These are phyloP conservation scores for Nemotelus nigrinus DNA, from an alignment of 2,888 invertebrate species.

Conservation along the genomic window DNA sequence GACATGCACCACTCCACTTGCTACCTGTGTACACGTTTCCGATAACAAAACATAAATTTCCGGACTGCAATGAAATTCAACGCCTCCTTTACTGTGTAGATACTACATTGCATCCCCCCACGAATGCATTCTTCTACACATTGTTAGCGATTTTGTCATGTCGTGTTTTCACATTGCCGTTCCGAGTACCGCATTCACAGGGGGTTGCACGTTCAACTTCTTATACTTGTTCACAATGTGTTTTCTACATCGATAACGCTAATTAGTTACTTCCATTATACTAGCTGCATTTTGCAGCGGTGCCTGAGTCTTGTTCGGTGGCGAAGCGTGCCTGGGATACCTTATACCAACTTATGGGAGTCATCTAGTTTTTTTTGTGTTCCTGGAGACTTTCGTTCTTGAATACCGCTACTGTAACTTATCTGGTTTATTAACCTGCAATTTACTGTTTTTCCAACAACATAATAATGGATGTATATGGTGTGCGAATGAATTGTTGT, in stretches of 20 bases:
- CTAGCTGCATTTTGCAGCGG: background rate
- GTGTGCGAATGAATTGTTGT: no score
- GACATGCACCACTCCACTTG: background rate
- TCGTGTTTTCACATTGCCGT: background rate
- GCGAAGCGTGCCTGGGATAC: no score
- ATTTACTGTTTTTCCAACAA: background rate
- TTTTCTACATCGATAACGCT: constrained; percentile 37
- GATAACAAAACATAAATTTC: constrained; percentile 35
- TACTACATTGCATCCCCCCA: background rate
- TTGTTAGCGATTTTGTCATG: background rate
- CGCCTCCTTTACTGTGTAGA: background rate
- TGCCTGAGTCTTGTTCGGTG: no score
- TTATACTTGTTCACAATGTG: background rate
- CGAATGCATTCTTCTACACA: background rate
- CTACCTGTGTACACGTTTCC: background rate
- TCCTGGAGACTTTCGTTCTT: background rate
- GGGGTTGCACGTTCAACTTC: background rate
- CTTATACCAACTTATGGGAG: no score
- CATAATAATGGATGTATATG: no score
- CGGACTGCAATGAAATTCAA: constrained; percentile 24
- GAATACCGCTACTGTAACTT: constrained; percentile 12
- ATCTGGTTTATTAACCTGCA: constrained; percentile 42
- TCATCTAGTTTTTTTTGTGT: background rate
- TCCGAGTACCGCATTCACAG: background rate
- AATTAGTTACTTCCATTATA: constrained; percentile 15